Evolutionary conservation across 2,113 vertebrate genomes (phyloP).

Genomic region (Psittacula cyanocephala): DNA sequence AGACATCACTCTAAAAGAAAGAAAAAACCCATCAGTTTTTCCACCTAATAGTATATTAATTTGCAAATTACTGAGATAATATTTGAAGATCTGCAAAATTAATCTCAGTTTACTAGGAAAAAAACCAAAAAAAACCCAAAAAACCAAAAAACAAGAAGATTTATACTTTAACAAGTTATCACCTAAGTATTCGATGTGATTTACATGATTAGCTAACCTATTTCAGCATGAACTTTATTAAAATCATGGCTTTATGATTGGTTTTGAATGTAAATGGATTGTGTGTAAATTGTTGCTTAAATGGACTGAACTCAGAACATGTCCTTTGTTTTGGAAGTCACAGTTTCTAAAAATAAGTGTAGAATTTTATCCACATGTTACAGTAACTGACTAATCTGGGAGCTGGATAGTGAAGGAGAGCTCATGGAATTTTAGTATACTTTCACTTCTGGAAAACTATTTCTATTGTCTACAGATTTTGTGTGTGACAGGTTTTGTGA

Average conservation of each 20-base stretch:
- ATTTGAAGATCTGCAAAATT: neutral
- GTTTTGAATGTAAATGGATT: neutral
- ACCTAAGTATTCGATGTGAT: neutral
- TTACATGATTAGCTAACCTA: neutral
- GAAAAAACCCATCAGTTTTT: neutral
- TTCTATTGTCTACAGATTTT: neutral
- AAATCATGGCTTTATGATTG: neutral
- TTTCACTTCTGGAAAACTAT: neutral
- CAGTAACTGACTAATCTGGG: neutral
- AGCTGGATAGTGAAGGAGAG: neutral
- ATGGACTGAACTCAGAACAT: neutral
- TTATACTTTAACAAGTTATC: neutral
- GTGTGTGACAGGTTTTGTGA: neutral
- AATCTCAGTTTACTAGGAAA: neutral
- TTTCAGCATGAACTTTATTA: neutral
- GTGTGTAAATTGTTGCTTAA: neutral
- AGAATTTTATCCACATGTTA: neutral
- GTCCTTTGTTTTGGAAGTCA: neutral
- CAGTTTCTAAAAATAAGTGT: neutral
- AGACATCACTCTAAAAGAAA: neutral
- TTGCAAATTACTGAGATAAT: neutral
- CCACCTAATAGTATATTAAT: neutral
- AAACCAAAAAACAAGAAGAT: neutral
- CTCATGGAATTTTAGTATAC: neutral
- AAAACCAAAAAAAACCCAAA: neutral